Base-by-base conservation (phyloP, 1,140 invertebrate species). In the Sogatella furcifera region DNA sequence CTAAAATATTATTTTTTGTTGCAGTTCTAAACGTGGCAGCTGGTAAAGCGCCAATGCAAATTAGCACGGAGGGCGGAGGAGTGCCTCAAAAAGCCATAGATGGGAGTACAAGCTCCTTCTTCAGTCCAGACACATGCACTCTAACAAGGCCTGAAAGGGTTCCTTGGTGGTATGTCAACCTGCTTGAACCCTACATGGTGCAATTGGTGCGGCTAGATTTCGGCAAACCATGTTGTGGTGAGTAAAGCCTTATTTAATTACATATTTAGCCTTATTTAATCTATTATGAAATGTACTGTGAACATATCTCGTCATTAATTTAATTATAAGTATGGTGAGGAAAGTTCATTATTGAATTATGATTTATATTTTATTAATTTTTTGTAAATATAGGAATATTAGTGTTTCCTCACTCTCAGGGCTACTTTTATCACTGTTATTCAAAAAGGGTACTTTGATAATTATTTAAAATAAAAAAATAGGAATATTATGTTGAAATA, bases 151-250 rank as follows among this genome's bases (percentile, higher is more conserved):
- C 81, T 0, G 92, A 95, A 72, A 73, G 81, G 5, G 80, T 83
- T 13, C 92, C 93, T 8, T 95, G 92, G 92, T 96, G 92, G 92
- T 95, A 95, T 74, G 92, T 96, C 64, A 96, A 96, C 73, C 80
- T 96, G 0, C 77, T 96, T 24, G 93, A 96, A 69, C 92, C 92
- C 0, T 95, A 95, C 71, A 93, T 95, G 89, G 92, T 96, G 41
- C 91, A 96, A 72, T 78, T 95, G 49, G 92, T 96, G 10, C 76
- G 93, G 42, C 75, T 96, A 44, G 93, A 95, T 76, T 95, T 95
- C 71, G 93, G 92, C 46, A 89, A 91, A 73, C 81, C 89, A 14
- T 95, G 92, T 69, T 95, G 92, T 72, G 89, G 91, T 90, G 75
- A 86, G 85, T 80, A 52, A 52, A n/a, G n/a, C n/a, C n/a, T n/a